Base-by-base conservation (phyloP, 1,140 invertebrate genomes). In the Sycobia sp. region DNA sequence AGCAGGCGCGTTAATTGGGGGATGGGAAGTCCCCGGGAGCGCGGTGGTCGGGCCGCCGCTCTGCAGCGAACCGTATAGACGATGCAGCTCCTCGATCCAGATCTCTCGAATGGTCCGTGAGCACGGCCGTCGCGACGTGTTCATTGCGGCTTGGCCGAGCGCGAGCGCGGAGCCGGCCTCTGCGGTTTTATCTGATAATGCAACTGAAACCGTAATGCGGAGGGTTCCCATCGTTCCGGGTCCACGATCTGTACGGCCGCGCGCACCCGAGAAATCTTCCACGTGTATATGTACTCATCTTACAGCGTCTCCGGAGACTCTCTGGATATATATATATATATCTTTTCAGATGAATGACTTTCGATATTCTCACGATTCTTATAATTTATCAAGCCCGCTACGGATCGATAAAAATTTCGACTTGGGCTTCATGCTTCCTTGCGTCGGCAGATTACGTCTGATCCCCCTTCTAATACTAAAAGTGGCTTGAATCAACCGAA, bases 101-200 rank as follows among this genome's bases (percentile, higher is more conserved):
- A 62, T 62, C 49, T 62, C 39, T 23, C 20, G 32, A 47, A 38
- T 43, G 47, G 49, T 14, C 27, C 18, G 47, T 51, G 51, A 60
- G 29, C 47, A 60, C 43, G n/a, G n/a, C n/a, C n/a, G n/a, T n/a
- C 50, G 60, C 50, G 51, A 62, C 60, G 60, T 41, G 60, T 62
- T 62, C 60, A 55, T 55, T 44, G 44, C 41, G 41, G 59, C 53
- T 55, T 36, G 34, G n/a, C n/a, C n/a, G n/a, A n/a, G n/a, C n/a
- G n/a, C n/a, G n/a, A n/a, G n/a, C 23, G 44, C 9, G 22, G 43
- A 18, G 60, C 27, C 36, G 36, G 44, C 36, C 43, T 57, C 61
- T 56, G 60, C 44, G 60, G 60, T 62, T n/a, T 62, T 62, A 63
- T 63, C 61, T 63, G 61, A 63, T 63, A 63, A 63, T 57, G 61